phyloP scores from a whole-genome alignment of 1,140 invertebrate genomes.

The Drosophila ohnishii region DNA sequence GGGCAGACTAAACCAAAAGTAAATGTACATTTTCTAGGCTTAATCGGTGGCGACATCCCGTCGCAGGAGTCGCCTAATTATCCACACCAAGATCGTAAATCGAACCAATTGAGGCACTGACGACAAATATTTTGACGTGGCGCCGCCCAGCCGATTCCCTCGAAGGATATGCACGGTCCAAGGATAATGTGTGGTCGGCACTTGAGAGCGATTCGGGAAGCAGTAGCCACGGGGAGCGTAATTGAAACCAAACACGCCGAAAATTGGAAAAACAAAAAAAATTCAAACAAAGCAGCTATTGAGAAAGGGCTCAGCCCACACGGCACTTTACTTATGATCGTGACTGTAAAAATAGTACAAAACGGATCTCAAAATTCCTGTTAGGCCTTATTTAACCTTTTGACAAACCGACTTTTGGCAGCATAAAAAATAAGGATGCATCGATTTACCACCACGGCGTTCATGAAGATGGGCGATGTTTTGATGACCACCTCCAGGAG shows the following conservation, averaged over 20 bases:
- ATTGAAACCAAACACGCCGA: constrained; percentile 39
- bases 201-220: constrained; percentile 64
- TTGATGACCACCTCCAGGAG: constrained; percentile 1
- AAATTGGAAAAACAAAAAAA: constrained; percentile 19
- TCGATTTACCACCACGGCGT: constrained; percentile 3
- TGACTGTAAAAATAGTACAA: not conserved
- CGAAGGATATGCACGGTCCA: not conserved
- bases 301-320: not conserved
- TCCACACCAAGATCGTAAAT: constrained; percentile 58
- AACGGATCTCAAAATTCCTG: not conserved
- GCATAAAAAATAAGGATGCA: constrained; percentile 17
- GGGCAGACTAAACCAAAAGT: constrained; percentile 4
- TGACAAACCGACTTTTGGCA: constrained; percentile 1
- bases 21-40: constrained; percentile 45
- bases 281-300: constrained; percentile 21
- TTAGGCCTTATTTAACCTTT: not conserved
- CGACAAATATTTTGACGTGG: constrained; percentile 80
- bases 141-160: constrained; percentile 40
- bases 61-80: constrained; percentile 65
- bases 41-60: constrained; percentile 73
- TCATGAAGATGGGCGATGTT: constrained; percentile 17
- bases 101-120: constrained; percentile 69
- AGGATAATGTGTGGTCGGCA: constrained; percentile 72
- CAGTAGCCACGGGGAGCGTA: constrained; percentile 39
- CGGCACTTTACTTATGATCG: not conserved